Base-by-base conservation (phyloP, 2,113 vertebrate species). In the Saccopteryx bilineata region DNA sequence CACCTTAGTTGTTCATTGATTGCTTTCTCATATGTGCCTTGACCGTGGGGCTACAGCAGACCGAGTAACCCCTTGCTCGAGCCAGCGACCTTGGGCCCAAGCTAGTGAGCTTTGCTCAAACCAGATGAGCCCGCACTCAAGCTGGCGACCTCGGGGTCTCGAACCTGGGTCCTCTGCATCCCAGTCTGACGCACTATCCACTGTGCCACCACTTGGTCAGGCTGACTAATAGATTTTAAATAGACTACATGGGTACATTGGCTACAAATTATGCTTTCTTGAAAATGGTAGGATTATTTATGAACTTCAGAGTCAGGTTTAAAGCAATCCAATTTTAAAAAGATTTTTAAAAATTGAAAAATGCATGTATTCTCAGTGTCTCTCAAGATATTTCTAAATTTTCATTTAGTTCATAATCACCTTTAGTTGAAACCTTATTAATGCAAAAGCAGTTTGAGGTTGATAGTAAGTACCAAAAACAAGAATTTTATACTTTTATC, bases 361-460 rank as follows among this genome's bases (percentile, higher is more conserved):
- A 61, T 46, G 56, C 11, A 23, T 39, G 33, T 80, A 28, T 95
- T 95, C 8, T n/a, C 21, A 54, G 23, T 65, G 26, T 68, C 28
- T 63, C 15, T 90, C 21, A 75, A 74, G 71, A 69, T 63, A 79
- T 54, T 54, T 85, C 17, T 56, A n/a, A 79, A 69, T 89, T 84
- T 96, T 94, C 10, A 48, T 68, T 84, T 83, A 58, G 33, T 76
- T 86, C 8, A 58, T 66, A 75, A 78, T 5, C 7, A 15, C 28
- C 61, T 92, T 80, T 90, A 9, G 7, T 65, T 94, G 96, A 31
- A 88, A 78, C 9, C 5, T 65, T 63, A 71, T 54, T 76, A 72
- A 69, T 93, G 58, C 26, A 74, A 12, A 86, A 50, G n/a, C 90
- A 3, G 15, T 93, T 91, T 92, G 79, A 93, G n/a, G n/a, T 76